phyloP scores from a whole-genome alignment of 1,140 invertebrate species.

The Coptotermes formosanus region DNA sequence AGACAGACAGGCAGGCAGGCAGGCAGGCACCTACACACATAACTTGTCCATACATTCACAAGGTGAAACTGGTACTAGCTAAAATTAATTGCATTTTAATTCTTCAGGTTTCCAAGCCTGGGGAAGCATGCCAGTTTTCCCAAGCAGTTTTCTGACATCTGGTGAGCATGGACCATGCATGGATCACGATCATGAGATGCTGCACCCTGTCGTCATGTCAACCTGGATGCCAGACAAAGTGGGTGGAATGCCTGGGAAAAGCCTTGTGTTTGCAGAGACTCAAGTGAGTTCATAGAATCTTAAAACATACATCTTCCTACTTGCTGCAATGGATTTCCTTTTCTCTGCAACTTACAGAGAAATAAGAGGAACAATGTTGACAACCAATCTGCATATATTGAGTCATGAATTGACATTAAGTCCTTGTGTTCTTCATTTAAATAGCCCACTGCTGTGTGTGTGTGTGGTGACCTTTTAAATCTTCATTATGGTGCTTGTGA shows the following conservation, averaged over 20 bases:
- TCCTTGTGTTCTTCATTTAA: neutral
- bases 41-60: no score
- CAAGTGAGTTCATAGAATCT: constrained; percentile 60
- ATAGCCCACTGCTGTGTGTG: no score
- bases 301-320: no score
- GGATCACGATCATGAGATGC: constrained; percentile 79
- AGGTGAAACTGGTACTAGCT: no score
- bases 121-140: constrained; percentile 27
- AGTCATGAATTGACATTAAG: neutral
- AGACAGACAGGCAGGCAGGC: no score
- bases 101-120: neutral
- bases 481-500: no score
- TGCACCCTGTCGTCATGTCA: constrained; percentile 77
- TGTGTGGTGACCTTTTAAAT: no score
- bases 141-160: neutral
- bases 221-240: constrained; percentile 84
- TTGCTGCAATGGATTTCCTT: no score
- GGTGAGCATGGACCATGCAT: constrained; percentile 63
- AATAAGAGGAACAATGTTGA: no score
- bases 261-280: constrained; percentile 82
- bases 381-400: neutral
- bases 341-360: no score
- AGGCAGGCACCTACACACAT: no score
- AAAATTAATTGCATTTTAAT: neutral
- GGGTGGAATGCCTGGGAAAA: constrained; percentile 75